Conservation (phyloP, 2,888 invertebrate genomes). For the Tetranychus piercei region DNA sequence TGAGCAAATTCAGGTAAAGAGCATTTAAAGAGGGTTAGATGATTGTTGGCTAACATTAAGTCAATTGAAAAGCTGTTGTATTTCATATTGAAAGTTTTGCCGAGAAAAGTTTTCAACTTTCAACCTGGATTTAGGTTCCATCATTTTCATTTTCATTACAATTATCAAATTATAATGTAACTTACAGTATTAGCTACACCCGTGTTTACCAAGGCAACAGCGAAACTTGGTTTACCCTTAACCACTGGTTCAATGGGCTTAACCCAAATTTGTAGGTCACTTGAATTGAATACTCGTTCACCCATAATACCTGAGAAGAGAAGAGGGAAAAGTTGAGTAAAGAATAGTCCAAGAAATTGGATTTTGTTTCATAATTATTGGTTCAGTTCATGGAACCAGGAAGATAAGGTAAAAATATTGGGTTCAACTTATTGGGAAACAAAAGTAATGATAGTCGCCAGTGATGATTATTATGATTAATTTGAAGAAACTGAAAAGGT, state of each 20-base stretch:
- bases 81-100: not conserved
- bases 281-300: not conserved
- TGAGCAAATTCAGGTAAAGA: not conserved
- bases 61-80: not conserved
- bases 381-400: no score
- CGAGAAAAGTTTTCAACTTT: no score
- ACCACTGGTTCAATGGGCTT: constrained; percentile 11
- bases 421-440: no score
- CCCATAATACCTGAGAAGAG: constrained; percentile 5
- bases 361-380: no score
- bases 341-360: no score
- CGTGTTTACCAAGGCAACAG: constrained; percentile 6
- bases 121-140: not conserved
- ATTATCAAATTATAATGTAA: not conserved
- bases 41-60: no score
- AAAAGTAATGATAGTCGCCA: no score
- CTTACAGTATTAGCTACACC: not conserved
- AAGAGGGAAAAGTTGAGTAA: not conserved
- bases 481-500: no score
- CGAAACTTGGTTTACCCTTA: constrained; percentile 8
- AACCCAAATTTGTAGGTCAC: constrained; percentile 6
- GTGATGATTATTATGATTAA: no score
- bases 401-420: no score
- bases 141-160: not conserved
- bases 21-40: no score